Base-by-base conservation (phyloP, 2,888 invertebrate genomes). In the Subacronicta megacephala region DNA sequence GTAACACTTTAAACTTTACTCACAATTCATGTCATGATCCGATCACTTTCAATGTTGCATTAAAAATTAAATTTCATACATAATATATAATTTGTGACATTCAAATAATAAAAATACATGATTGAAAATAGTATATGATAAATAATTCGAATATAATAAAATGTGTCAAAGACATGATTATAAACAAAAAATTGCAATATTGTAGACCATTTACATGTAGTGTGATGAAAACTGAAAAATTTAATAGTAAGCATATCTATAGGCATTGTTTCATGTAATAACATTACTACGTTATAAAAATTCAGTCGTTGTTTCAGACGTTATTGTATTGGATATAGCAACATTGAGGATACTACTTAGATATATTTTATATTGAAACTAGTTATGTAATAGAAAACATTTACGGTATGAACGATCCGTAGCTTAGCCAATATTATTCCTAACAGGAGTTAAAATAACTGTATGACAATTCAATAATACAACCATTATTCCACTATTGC, bases 11-110 rank as follows among this genome's bases (percentile, higher is more conserved):
- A 75, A 75, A 78, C 74, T 79, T 82, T 80, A 80, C 72, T 80
- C 78, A 80, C 76, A 81, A 72, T 82, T 80, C 78, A 83, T 86
- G 87, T 88, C 88, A 89, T 88, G 85, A 83, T 85, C 75, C 68
- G 76, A 77, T 80, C 77, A 75, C 72, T 65, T 72, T 72, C 71
- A 78, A 77, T 76, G 64, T 80, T 72, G 71, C 56, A 61, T 65
- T 64, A 65, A 73, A 63, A 72, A 59, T 73, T 68, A 63, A 75
- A 80, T 73, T 74, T 67, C 55, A 73, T 72, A 67, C 62, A 70
- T 68, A 78, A 74, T 54, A 65, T 67, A 66, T 77, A 77, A 82
- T 86, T 88, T 87, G 87, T 87, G 87, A 86, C 87, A 57, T 69
- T 74, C 54, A 59, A 78, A 75, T 73, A 81, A 75, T 74, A 75